Evolutionary conservation across 1,140 invertebrate genomes (phyloP).

Genomic region (Diuraphis noxia): DNA sequence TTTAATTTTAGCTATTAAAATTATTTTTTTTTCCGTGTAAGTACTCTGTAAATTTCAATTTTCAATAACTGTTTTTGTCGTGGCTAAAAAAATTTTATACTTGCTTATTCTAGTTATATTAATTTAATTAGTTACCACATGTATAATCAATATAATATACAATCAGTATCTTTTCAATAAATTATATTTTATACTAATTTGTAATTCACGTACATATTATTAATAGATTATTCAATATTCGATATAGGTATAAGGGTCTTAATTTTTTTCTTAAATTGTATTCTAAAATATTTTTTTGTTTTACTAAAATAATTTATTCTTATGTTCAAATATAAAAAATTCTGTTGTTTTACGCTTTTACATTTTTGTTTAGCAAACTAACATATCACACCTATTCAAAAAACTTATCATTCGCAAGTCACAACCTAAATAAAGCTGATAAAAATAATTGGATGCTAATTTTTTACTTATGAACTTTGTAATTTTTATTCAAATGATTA

Average conservation of each 20-base stretch:
- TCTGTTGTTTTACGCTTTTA: not conserved
- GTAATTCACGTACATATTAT: not conserved
- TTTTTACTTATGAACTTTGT: not conserved
- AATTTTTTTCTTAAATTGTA: not conserved
- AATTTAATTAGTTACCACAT: not conserved
- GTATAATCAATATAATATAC: not conserved
- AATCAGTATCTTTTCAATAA: not conserved
- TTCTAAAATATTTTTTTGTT: not conserved
- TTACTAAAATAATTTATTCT: not conserved
- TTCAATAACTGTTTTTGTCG: too few relatives aligned
- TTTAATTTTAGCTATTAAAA: too few relatives aligned
- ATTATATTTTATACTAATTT: not conserved
- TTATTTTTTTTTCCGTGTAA: not conserved
- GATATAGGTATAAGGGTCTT: not conserved
- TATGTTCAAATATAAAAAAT: not conserved
- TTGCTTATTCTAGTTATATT: not conserved
- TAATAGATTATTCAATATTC: not conserved
- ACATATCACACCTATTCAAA: not conserved
- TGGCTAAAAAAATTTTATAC: too few relatives aligned
- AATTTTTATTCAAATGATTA: not conserved
- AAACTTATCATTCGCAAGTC: not conserved
- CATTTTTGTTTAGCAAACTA: not conserved
- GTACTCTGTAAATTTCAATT: too few relatives aligned
- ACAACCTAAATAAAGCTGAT: not conserved
- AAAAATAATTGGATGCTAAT: not conserved